A percentile compares a stretch with the other conserved stretches of the same genome.
These are phyloP conservation scores for Gnatocerus cornutus DNA, from an alignment of 2,888 invertebrate genomes.

Conservation along the genomic window DNA sequence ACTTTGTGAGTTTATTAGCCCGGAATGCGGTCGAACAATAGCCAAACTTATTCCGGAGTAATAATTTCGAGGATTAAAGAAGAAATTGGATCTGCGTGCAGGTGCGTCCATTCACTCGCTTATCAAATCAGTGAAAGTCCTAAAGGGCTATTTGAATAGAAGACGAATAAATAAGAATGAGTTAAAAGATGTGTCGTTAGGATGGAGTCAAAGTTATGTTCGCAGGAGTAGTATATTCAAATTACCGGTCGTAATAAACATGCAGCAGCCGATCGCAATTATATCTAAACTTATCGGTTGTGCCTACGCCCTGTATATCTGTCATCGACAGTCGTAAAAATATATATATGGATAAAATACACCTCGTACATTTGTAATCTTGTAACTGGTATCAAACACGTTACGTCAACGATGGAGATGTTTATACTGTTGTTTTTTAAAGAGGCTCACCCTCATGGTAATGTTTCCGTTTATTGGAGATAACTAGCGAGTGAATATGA, in stretches of 20 bases:
- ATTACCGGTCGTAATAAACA: slow-evolving; percentile 62
- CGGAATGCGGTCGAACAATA: too few species aligned
- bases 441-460: background rate
- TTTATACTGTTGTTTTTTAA: background rate
- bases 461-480: too few species aligned
- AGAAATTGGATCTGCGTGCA: slow-evolving; percentile 3
- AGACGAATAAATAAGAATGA: slow-evolving; percentile 25
- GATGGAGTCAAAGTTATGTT: slow-evolving; percentile 25
- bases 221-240: slow-evolving; percentile 56
- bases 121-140: slow-evolving; percentile 15
- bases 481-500: background rate
- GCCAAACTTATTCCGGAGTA: too few species aligned
- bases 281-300: slow-evolving; percentile 57
- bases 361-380: slow-evolving; percentile 26
- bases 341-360: slow-evolving; percentile 45
- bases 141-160: slow-evolving; percentile 24
- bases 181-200: slow-evolving; percentile 35
- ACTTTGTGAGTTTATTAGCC: too few species aligned
- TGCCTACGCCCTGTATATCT: slow-evolving; percentile 58
- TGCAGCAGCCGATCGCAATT: slow-evolving; percentile 59
- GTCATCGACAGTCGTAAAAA: slow-evolving; percentile 53
- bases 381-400: slow-evolving; percentile 37
- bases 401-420: slow-evolving; percentile 7
- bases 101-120: background rate
- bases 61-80: background rate